phyloP scores from a whole-genome alignment of 2,888 invertebrate species.

The Lucinisca nassula region DNA sequence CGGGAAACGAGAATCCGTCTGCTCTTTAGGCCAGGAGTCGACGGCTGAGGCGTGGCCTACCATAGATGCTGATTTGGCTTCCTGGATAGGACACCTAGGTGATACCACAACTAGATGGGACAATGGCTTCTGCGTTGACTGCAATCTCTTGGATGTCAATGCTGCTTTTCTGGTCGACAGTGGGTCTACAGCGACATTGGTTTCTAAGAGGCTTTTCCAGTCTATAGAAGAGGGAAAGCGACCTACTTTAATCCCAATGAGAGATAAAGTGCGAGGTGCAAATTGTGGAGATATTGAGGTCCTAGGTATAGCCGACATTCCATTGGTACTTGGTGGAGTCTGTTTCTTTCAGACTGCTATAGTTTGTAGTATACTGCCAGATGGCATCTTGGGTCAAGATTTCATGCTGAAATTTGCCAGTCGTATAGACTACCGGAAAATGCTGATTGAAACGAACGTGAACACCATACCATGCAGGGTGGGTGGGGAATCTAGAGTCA shows the following conservation, averaged over 20 bases:
- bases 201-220: slow-evolving; percentile 36
- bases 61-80: background rate
- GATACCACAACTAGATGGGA: slow-evolving; percentile 6
- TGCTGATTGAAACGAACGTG: background rate
- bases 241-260: too few relatives aligned
- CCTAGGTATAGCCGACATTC: background rate
- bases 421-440: background rate
- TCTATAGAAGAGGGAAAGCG: background rate
- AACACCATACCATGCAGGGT: slow-evolving; percentile 8
- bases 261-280: background rate
- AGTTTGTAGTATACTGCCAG: background rate
- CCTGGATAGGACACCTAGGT: background rate
- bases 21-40: slow-evolving; percentile 1
- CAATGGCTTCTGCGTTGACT: background rate
- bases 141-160: background rate
- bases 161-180: too few relatives aligned
- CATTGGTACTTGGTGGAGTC: background rate
- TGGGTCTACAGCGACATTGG: slow-evolving; percentile 15
- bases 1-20: too few relatives aligned
- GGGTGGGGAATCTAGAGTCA: background rate
- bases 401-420: background rate
- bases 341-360: too few relatives aligned
- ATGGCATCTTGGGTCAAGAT: slow-evolving; percentile 7
- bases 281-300: background rate
- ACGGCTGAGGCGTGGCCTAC: background rate